Conservation (phyloP, 2,113 vertebrate genomes). For the Eolophus roseicapilla region DNA sequence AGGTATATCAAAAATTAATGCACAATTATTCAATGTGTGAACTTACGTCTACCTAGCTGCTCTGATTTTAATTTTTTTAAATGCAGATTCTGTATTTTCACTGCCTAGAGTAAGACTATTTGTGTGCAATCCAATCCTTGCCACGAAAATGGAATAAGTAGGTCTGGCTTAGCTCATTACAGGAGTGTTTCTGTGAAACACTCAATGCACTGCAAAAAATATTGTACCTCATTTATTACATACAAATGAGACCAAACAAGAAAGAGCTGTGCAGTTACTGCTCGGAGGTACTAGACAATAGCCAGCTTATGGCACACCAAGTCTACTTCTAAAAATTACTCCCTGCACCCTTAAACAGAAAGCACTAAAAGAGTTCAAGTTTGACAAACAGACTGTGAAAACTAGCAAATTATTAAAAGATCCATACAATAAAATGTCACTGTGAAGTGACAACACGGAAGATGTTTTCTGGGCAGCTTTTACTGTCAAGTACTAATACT, state of each 20-base stretch:
- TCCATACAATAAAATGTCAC: not conserved
- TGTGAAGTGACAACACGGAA: not conserved
- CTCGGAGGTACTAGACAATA: not conserved
- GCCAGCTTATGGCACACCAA: not conserved
- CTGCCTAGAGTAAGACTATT: not conserved
- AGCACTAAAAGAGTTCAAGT: not conserved
- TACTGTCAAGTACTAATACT: not conserved
- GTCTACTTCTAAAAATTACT: not conserved
- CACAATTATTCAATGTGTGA: not conserved
- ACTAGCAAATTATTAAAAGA: not conserved
- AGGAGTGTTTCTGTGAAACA: not conserved
- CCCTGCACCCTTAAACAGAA: not conserved
- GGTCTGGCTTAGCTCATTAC: not conserved
- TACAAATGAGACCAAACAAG: not conserved
- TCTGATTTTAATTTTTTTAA: not conserved
- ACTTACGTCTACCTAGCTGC: not conserved
- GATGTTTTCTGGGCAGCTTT: not conserved
- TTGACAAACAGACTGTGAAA: not conserved
- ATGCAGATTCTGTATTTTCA: not conserved
- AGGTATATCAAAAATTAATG: not conserved
- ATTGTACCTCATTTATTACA: not conserved
- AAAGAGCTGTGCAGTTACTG: not conserved
- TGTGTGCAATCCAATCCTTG: not conserved
- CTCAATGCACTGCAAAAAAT: not conserved
- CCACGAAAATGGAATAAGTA: not conserved